Percentiles rank a stretch among this genome's conserved stretches.
Conservation (phyloP, 2,888 invertebrate genomes). For the Torymus texanus region DNA sequence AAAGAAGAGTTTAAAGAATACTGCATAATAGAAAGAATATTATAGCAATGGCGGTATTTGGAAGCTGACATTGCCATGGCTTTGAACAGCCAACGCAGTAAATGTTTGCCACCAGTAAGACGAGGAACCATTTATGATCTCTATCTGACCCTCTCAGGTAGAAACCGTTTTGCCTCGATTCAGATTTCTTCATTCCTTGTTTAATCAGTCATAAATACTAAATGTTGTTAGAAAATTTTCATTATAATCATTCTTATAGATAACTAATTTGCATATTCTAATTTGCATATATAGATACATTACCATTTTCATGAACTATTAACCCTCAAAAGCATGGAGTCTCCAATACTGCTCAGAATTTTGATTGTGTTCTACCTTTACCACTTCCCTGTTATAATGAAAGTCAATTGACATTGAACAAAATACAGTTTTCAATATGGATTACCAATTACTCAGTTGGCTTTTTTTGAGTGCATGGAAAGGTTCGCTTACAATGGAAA, state of each 20-base stretch:
- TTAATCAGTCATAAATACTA: slow-evolving; percentile 46
- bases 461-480: slow-evolving; percentile 27
- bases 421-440: slow-evolving; percentile 5
- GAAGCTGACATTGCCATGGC: slow-evolving; percentile 84
- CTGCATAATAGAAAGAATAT: slow-evolving; percentile 70
- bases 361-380: slow-evolving; percentile 2
- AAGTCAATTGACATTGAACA: slow-evolving; percentile 10
- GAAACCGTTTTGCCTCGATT: slow-evolving; percentile 72
- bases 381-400: slow-evolving; percentile 6
- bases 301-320: slow-evolving; percentile 43
- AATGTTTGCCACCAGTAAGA: slow-evolving; percentile 88
- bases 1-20: slow-evolving; percentile 60
- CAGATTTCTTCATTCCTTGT: slow-evolving; percentile 42
- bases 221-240: slow-evolving; percentile 47
- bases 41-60: slow-evolving; percentile 78
- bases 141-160: slow-evolving; percentile 92
- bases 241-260: slow-evolving; percentile 45
- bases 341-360: not conserved
- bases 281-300: not conserved
- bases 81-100: slow-evolving; percentile 85
- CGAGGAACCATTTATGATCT: slow-evolving; percentile 89
- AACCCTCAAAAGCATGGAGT: slow-evolving; percentile 53
- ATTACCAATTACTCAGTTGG: not conserved
- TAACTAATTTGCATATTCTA: slow-evolving; percentile 43
- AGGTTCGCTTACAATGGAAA: slow-evolving; percentile 26